Conservation (phyloP, 2,888 invertebrate genomes). For the Calameuta idolon region DNA sequence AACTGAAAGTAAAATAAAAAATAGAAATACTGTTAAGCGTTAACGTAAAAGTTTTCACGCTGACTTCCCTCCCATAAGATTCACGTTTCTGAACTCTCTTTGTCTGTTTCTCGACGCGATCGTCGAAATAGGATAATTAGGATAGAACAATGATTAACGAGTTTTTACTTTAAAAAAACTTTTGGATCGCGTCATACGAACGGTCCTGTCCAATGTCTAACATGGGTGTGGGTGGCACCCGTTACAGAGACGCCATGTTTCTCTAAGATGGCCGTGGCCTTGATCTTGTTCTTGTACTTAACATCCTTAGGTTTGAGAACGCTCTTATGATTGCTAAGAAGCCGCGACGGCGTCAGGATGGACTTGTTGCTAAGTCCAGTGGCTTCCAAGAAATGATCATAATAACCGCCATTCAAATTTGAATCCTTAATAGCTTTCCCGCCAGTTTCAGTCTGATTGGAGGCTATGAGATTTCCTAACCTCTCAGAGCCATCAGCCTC, state of each 20-base stretch:
- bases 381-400: conserved; percentile 83
- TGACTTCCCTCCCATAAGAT: background rate
- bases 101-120: conserved; percentile 1
- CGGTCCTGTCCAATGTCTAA: conserved; percentile 69
- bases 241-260: conserved; percentile 64
- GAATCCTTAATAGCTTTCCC: conserved; percentile 47
- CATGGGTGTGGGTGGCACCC: conserved; percentile 48
- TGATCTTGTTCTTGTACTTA: conserved; percentile 78
- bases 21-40: conserved; percentile 9
- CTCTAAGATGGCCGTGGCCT: conserved; percentile 70
- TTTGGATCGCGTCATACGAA: conserved; percentile 58
- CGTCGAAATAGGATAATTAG: background rate
- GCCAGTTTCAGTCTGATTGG: conserved; percentile 34
- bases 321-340: conserved; percentile 81
- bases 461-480: conserved; percentile 36
- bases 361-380: conserved; percentile 86
- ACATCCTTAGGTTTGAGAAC: conserved; percentile 83
- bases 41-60: background rate
- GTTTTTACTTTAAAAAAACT: conserved; percentile 23
- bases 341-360: conserved; percentile 74
- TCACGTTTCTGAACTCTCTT: background rate
- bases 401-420: conserved; percentile 68
- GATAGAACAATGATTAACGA: background rate
- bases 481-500: conserved; percentile 62
- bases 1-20: background rate